Conservation (phyloP, 2,888 invertebrate species). For the Dolomedes plantarius region DNA sequence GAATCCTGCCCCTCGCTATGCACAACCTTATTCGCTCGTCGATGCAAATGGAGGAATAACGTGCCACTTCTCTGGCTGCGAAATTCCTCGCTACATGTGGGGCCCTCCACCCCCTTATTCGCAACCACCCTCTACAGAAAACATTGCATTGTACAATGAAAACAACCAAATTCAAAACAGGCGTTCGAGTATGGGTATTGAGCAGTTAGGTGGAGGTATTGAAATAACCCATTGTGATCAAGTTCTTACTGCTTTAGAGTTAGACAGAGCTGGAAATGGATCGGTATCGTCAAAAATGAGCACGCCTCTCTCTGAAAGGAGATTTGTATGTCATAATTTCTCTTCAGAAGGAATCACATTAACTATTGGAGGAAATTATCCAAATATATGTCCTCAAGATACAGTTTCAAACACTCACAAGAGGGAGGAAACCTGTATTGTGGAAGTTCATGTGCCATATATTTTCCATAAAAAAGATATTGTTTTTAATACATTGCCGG, state of each 20-base stretch:
- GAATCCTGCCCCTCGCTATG: constrained; percentile 56
- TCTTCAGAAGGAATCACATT: constrained; percentile 72
- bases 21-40: constrained; percentile 55
- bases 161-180: constrained; percentile 14
- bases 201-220: constrained; percentile 19
- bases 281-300: constrained; percentile 70
- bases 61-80: constrained; percentile 56
- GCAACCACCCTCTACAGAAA: constrained; percentile 73
- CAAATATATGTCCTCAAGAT: constrained; percentile 39
- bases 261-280: constrained; percentile 46
- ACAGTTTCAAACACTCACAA: constrained; percentile 40
- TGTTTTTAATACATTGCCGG: constrained; percentile 72
- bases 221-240: constrained; percentile 39
- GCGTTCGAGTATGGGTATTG: constrained; percentile 11
- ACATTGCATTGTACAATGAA: constrained; percentile 42
- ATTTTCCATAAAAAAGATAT: constrained; percentile 65
- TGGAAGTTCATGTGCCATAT: constrained; percentile 73
- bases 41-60: constrained; percentile 38
- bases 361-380: constrained; percentile 63
- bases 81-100: constrained; percentile 81
- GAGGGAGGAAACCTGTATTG: constrained; percentile 71
- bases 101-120: constrained; percentile 91
- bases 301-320: constrained; percentile 72
- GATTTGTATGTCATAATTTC: constrained; percentile 72
- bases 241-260: constrained; percentile 40